Percentiles rank a stretch among this genome's conserved stretches.
Conservation (phyloP, 2,888 invertebrate genomes). For the Drosophila atripex region DNA sequence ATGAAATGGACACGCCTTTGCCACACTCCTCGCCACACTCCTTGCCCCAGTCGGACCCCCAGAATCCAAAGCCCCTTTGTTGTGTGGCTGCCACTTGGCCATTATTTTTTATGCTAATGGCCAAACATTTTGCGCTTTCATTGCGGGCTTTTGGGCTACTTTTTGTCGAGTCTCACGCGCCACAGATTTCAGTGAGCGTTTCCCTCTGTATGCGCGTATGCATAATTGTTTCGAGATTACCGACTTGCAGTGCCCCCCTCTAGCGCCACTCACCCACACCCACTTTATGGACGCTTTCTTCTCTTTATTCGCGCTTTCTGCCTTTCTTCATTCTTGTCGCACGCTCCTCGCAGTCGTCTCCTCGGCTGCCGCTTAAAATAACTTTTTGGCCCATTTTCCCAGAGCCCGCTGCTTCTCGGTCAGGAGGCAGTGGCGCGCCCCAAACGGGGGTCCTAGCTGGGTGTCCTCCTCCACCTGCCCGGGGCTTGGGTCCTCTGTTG, state of each 20-base stretch:
- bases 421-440: conserved; percentile 22
- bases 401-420: conserved; percentile 40
- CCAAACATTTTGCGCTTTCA: conserved; percentile 72
- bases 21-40: not conserved
- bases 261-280: conserved; percentile 6
- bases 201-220: conserved; percentile 66
- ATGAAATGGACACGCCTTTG: conserved; percentile 46
- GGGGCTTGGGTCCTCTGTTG: conserved; percentile 17
- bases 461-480: conserved; percentile 2
- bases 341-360: conserved; percentile 35
- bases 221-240: conserved; percentile 78
- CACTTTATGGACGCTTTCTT: conserved; percentile 39
- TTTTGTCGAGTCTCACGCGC: conserved; percentile 66
- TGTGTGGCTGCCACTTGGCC: conserved; percentile 44
- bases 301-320: conserved; percentile 20
- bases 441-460: conserved; percentile 17
- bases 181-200: conserved; percentile 64
- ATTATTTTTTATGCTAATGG: conserved; percentile 79
- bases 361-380: conserved; percentile 70
- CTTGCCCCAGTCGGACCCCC: too few relatives aligned
- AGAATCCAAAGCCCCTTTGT: not conserved
- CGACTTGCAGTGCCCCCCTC: conserved; percentile 29
- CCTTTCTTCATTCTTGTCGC: conserved; percentile 19
- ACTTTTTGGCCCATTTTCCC: conserved; percentile 81
- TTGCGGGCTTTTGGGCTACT: conserved; percentile 63